Evolutionary conservation across 2,797 vertebrate species (phyloP).

Genomic region (Macropodus opercularis): DNA sequence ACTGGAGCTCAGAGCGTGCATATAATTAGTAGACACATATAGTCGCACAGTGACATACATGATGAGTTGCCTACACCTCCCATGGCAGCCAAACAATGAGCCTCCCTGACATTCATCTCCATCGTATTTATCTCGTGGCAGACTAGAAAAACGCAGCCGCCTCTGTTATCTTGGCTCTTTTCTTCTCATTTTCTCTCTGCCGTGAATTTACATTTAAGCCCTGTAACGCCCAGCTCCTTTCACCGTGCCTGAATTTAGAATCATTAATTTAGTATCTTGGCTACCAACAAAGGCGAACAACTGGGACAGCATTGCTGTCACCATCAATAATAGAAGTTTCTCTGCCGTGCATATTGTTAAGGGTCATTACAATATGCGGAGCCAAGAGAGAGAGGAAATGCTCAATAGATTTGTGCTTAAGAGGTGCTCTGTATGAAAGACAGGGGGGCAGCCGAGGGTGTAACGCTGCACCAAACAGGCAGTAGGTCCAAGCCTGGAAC

Average conservation of each 20-base stretch:
- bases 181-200: slow-evolving; percentile 39
- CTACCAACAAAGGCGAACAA: slow-evolving; percentile 62
- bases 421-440: slow-evolving; percentile 31
- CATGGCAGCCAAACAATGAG: slow-evolving; percentile 73
- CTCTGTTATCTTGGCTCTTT: slow-evolving; percentile 41
- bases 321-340: slow-evolving; percentile 59
- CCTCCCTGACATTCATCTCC: slow-evolving; percentile 64
- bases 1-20: slow-evolving; percentile 55
- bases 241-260: slow-evolving; percentile 40
- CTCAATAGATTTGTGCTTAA: slow-evolving; percentile 18
- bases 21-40: slow-evolving; percentile 58
- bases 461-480: slow-evolving; percentile 62
- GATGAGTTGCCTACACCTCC: slow-evolving; percentile 56
- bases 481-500: slow-evolving; percentile 55
- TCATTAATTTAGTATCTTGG: slow-evolving; percentile 60
- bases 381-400: slow-evolving; percentile 37
- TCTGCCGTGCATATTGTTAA: slow-evolving; percentile 34
- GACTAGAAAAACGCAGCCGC: slow-evolving; percentile 31
- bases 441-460: slow-evolving; percentile 61
- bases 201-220: slow-evolving; percentile 63
- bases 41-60: slow-evolving; percentile 48
- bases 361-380: slow-evolving; percentile 41
- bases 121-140: slow-evolving; percentile 69
- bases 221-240: slow-evolving; percentile 22
- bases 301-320: slow-evolving; percentile 47